A percentile compares a stretch with the other conserved stretches of the same genome.
phyloP scores from a whole-genome alignment of 2,888 invertebrate species.

The Malachius bipustulatus region DNA sequence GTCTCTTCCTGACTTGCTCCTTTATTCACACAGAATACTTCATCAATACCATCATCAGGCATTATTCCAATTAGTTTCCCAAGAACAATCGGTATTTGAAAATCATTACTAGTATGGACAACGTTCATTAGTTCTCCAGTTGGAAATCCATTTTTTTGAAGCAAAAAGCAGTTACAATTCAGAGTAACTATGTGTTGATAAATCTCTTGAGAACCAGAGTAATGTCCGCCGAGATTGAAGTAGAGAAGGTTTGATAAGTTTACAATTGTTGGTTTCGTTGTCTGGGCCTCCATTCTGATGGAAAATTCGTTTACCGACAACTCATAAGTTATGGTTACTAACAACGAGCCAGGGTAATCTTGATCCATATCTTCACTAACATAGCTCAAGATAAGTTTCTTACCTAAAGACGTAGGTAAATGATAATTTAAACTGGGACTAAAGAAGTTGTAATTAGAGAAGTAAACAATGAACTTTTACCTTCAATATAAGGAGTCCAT shows the following conservation, averaged over 20 bases:
- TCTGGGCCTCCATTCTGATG: slow-evolving; percentile 60
- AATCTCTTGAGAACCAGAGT: slow-evolving; percentile 49
- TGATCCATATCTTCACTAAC: slow-evolving; percentile 66
- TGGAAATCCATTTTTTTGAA: slow-evolving; percentile 52
- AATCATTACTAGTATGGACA: slow-evolving; percentile 57
- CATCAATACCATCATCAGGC: slow-evolving; percentile 61
- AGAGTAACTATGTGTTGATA: slow-evolving; percentile 59
- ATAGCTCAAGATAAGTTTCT: slow-evolving; percentile 58
- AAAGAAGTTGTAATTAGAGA: not conserved
- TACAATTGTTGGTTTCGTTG: slow-evolving; percentile 65
- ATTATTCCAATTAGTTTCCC: slow-evolving; percentile 51
- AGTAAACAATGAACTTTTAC: slow-evolving; percentile 17
- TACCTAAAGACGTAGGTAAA: slow-evolving; percentile 33
- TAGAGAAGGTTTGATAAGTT: slow-evolving; percentile 79
- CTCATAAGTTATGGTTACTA: slow-evolving; percentile 55
- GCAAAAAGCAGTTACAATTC: slow-evolving; percentile 65
- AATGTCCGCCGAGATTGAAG: slow-evolving; percentile 85
- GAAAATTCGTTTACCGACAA: slow-evolving; percentile 64
- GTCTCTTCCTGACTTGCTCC: slow-evolving; percentile 43
- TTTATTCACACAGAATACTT: slow-evolving; percentile 66
- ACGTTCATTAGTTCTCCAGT: slow-evolving; percentile 64
- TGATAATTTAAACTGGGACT: too few relatives aligned
- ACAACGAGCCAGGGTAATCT: slow-evolving; percentile 76
- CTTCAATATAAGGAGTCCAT: slow-evolving; percentile 41
- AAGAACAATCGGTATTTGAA: slow-evolving; percentile 52